Base-by-base conservation (phyloP, 2,797 vertebrate genomes). In the Muraenolepis orangiensis region DNA sequence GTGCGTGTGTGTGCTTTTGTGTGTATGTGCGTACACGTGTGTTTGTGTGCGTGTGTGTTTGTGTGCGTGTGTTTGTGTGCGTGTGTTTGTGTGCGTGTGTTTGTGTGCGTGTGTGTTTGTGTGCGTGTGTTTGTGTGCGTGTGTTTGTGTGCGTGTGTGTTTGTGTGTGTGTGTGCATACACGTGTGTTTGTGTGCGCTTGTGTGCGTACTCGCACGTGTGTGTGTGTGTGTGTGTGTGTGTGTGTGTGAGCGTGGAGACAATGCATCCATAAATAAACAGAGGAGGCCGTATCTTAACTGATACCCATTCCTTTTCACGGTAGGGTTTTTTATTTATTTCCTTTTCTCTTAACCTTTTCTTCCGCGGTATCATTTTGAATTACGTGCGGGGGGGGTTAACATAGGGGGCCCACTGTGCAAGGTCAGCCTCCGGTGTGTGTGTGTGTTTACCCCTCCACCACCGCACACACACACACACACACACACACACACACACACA, bases 311-410 rank as follows among this genome's bases (percentile, higher is more conserved):
- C 89, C 84, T 90, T 89, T 84, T 81, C 87, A 84, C 81, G 76
- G 69, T 36, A 4, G 87, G 87, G 87, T 85, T 83, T 80, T 74
- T 66, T 29, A 66, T 29, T 66, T 29, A 29, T 70, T 36, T n/a
- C n/a, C n/a, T n/a, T 70, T 90, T 91, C 90, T 91, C 91, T 87
- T 90, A 89, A 93, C 93, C 93, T 93, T 66, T 93, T 93, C 91
- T 90, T 89, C 85, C 89, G 91, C 90, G 83, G 90, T 93, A 93
- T 94, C 93, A 90, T 89, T 91, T 85, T 92, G 94, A 94, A 93
- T 95, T 94, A 95, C 93, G 7, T 61, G 51, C 20, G 20, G 20
- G 46, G 46, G 20, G 18, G 92, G 90, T 87, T 88, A 89, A 86
- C 87, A 91, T 87, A 91, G 89, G 87, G 87, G 90, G 86, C 87